These are phyloP conservation scores for Therioaphis trifolii DNA, from an alignment of 2,888 invertebrate species.

Conservation along the genomic window DNA sequence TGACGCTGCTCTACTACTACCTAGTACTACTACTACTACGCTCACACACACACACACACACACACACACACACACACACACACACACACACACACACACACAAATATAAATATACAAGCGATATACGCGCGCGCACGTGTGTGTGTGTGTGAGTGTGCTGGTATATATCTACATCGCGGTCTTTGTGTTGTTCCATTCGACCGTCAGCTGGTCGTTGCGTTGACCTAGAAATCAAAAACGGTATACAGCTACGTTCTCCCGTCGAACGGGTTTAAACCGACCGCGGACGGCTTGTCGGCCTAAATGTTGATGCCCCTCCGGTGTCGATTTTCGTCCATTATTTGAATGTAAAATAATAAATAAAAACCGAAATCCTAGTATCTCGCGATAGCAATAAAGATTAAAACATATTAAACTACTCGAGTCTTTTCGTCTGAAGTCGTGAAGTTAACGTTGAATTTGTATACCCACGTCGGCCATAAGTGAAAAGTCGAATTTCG, in stretches of 20 bases:
- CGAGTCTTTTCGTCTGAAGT: background rate
- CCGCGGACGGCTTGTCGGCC: slow-evolving; percentile 1
- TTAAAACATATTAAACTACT: no score
- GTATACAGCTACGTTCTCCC: slow-evolving; percentile 25
- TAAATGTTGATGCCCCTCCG: slow-evolving; percentile 7
- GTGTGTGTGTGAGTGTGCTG: no score
- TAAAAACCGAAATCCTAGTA: background rate
- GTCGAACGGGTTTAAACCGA: slow-evolving; percentile 35
- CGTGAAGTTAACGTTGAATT: background rate
- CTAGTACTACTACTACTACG: no score
- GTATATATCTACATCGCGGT: background rate
- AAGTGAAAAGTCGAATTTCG: background rate
- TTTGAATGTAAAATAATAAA: background rate
- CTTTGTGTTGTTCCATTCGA: slow-evolving; percentile 1
- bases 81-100: background rate
- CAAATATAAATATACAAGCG: no score
- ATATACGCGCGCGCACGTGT: background rate
- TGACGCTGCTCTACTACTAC: no score
- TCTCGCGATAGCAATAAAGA: background rate
- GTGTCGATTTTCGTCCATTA: background rate
- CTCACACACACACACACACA: no score
- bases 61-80: no score
- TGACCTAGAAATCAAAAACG: slow-evolving; percentile 59
- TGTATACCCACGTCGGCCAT: background rate
- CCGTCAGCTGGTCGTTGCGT: slow-evolving; percentile 50